Base-by-base conservation (phyloP, 2,797 vertebrate genomes). In the Lacerta agilis region DNA sequence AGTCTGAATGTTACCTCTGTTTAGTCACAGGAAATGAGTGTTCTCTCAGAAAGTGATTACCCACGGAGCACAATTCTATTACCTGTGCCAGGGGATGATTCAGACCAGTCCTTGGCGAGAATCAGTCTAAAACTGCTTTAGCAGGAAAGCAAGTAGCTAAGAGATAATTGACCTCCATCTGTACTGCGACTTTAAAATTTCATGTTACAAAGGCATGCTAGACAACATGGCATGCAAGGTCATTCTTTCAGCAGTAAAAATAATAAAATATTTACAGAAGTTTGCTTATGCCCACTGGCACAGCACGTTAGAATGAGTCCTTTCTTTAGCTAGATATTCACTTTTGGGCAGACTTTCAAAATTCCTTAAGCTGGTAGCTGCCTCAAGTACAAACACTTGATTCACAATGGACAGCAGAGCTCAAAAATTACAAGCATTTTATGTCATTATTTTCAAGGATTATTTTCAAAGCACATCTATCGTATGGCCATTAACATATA, bases 11-110 rank as follows among this genome's bases (percentile, higher is more conserved):
- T 61, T 73, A 11, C 9, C 8, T 55, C 38, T 86, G 33, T 86
- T 80, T 58, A 73, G 55, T 75, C 71, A 64, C 49, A 79, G 86
- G 79, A 73, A 87, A 87, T 87, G 69, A 75, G 25, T 81, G 86
- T 79, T 66, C 23, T 55, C 17, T 79, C n/a, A 38, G 25, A 86
- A 69, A 78, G 55, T 49, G 85, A 41, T 69, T 38, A 27, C 67
- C 73, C 10, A 66, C 58, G 38, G 64, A 66, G 38, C 77, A 61
- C 10, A 41, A 29, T 64, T 61, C 49, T 81, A 25, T 87, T 69
- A 80, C 33, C 78, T 33, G 29, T 87, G 43, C 55, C 67, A 87
- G 78, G 61, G 29, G 67, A 72, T 87, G 36, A 87, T 29, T 72
- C 67, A 80, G 55, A 81, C 10, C 8, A 87, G 49, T 61, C 27